A percentile compares a stretch with the other conserved stretches of the same genome.
phyloP scores from a whole-genome alignment of 2,797 vertebrate genomes.

The Gobio occitaniae region DNA sequence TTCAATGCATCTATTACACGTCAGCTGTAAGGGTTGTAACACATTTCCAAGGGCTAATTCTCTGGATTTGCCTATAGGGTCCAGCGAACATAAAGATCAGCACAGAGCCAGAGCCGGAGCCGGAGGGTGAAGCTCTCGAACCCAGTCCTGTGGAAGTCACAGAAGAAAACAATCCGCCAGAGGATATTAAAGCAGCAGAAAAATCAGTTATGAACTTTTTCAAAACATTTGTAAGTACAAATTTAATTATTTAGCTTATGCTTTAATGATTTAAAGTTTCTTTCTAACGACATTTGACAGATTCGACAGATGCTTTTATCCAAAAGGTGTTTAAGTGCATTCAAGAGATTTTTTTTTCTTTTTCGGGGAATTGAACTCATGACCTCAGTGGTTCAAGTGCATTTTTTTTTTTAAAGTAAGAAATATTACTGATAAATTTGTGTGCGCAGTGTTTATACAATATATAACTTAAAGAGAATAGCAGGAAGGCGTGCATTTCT shows the following conservation, averaged over 20 bases:
- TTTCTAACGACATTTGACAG: not conserved
- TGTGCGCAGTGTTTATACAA: not conserved
- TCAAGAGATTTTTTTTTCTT: not conserved
- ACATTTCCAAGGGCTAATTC: slow-evolving; percentile 71
- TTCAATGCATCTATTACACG: slow-evolving; percentile 80
- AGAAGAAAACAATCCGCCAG: slow-evolving; percentile 60
- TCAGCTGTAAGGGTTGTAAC: slow-evolving; percentile 71
- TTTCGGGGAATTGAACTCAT: not conserved
- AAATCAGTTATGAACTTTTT: slow-evolving; percentile 98
- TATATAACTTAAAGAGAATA: not conserved
- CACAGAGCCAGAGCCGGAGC: slow-evolving; percentile 57
- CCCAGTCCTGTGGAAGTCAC: slow-evolving; percentile 53
- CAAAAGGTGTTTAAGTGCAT: not conserved
- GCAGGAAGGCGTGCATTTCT: not conserved
- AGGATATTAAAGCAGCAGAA: slow-evolving; percentile 71
- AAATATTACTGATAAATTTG: not conserved
- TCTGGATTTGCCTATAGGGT: slow-evolving; percentile 81
- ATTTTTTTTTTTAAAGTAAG: not conserved
- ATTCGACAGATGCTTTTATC: not conserved
- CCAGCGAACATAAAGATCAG: slow-evolving; percentile 74
- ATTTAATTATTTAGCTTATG: not conserved
- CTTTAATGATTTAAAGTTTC: not conserved
- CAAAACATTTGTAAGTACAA: slow-evolving; percentile 91
- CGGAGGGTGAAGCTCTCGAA: slow-evolving; percentile 64
- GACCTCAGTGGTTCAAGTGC: not conserved